Evolutionary conservation across 2,113 vertebrate genomes (phyloP).

Genomic region (Pampusana beccarii): DNA sequence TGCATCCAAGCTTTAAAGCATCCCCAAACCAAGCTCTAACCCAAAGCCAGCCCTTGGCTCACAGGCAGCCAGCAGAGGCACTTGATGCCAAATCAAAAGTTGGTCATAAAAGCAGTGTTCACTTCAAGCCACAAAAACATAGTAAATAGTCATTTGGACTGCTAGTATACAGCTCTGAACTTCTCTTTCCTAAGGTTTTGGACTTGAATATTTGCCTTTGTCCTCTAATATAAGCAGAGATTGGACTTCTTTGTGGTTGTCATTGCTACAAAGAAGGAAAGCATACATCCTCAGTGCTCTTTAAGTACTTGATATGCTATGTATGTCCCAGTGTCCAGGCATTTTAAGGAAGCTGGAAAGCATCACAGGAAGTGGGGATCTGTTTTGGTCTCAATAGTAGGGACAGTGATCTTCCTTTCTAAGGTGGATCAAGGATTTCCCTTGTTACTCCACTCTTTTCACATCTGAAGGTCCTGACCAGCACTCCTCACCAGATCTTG

Average conservation of each 20-base stretch:
- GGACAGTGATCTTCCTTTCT: not conserved
- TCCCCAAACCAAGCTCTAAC: not conserved
- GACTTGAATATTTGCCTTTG: not conserved
- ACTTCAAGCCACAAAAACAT: not conserved
- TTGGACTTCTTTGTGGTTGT: not conserved
- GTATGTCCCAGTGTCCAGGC: not conserved
- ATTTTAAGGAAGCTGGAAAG: not conserved
- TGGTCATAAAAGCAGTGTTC: not conserved
- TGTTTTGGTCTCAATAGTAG: not conserved
- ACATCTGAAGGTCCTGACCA: not conserved
- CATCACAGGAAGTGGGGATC: not conserved
- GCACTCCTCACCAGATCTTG: not conserved
- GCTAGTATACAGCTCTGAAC: not conserved
- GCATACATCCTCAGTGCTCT: not conserved
- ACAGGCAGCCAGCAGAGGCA: not conserved
- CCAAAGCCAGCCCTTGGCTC: not conserved
- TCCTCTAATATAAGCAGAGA: not conserved
- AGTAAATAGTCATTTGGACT: not conserved
- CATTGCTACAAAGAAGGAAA: not conserved
- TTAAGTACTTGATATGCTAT: not conserved
- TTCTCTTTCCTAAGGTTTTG: not conserved
- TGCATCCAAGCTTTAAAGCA: not conserved
- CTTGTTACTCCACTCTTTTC: not conserved
- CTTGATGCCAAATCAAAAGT: fast-evolving
- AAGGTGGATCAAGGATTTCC: not conserved